Evolutionary conservation across 2,113 vertebrate species (phyloP), one percentile per base, ranked within the genome.

Genomic region (Halcyon senegalensis): DNA sequence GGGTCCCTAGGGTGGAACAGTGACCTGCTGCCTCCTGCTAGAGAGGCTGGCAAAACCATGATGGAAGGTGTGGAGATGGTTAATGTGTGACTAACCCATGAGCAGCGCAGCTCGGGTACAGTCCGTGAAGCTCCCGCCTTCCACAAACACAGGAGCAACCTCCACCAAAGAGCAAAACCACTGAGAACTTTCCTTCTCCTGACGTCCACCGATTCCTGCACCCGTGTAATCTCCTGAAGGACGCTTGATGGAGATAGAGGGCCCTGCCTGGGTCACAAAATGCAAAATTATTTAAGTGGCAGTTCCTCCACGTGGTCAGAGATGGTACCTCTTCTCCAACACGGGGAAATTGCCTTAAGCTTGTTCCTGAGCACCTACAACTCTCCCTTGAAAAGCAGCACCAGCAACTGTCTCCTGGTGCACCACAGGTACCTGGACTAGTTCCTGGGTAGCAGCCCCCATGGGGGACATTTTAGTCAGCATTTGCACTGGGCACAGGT

Each of bases 21-120:
- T 23, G 37, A 58, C 51, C 23, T 93, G 66, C 23, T 93, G 64
- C 1, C 19, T 37, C 39, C 73, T 37, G 24, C 51, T 25, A 6
- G 6, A 66, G 16, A 56, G n/a, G 12, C 39, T 50, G 28, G 24
- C 8, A 70, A 84, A 84, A 41, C 56, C 60, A 33, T 0, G 6
- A 63, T 9, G 41, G 64, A 16, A 93, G 28, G 50, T 13, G 41
- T 78, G 46, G 64, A 60, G 62, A 74, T 3, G 15, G 56, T 2
- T 63, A 28, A 33, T 0, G 7, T 2, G 15, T 0, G 8, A 50
- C 60, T 19, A 3, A 3, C 25, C 33, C 55, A n/a, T 1, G 4
- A 56, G 90, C 41, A 41, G 17, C 0, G 5, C 10, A 10, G 35
- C 21, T 14, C 4, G 1, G 18, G 25, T 10, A 24, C 5, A 5